Base-by-base conservation (phyloP, 2,888 invertebrate genomes). In the Alloscopus bannaensis region DNA sequence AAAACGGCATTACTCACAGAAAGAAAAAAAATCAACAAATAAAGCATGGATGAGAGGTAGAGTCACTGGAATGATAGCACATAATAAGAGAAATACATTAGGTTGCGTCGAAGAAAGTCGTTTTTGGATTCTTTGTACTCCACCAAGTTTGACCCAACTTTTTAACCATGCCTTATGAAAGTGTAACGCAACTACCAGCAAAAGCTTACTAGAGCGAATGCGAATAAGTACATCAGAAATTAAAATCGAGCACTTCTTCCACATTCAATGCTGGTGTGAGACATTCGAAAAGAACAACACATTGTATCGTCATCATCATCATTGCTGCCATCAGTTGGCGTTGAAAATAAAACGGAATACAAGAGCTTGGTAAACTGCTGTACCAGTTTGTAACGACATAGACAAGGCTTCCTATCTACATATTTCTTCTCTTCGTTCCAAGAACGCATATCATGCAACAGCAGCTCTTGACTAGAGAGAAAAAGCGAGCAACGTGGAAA, bases 191-290 rank as follows among this genome's bases (percentile, higher is more conserved):
- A n/a, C n/a, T n/a, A n/a, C n/a, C n/a, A n/a, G n/a, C n/a, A n/a
- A n/a, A n/a, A n/a, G n/a, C n/a, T n/a, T n/a, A n/a, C n/a, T n/a
- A n/a, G n/a, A n/a, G n/a, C n/a, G n/a, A n/a, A n/a, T n/a, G 59
- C 18, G 59, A 29, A 59, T 59, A 36, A 59, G 59, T 3, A 29
- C 59, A 59, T 59, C 31, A 59, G 59, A 59, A 59, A 59, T 59
- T 59, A 59, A 59, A 59, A 59, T 29, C 31, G 18, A 59, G 31
- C 22, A 26, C 28, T 18, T 28, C n/a, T 26, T 26, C 29, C 31
- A 57, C 13, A n/a, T n/a, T n/a, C n/a, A n/a, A n/a, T n/a, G 13
- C 13, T 40, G 40, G 52, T 36, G 13, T 36, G 36, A 36, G 36
- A 13, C 52, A 20, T 16, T 24, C 3, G 22, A 22, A 36, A 36